Base-by-base conservation (phyloP, 2,888 invertebrate species). In the Morpho deidamia region DNA sequence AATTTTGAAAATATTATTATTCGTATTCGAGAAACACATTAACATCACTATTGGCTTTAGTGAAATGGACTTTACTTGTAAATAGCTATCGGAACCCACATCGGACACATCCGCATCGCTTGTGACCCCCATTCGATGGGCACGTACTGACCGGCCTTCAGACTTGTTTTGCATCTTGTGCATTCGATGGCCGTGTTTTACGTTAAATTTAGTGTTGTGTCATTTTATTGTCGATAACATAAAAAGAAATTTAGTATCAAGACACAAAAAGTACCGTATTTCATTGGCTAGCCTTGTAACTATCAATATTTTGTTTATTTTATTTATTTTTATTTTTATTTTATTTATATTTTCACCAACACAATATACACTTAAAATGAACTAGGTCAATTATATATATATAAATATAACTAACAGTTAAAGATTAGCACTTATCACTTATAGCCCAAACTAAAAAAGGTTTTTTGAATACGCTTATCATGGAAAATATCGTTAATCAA, bases 141-240 rank as follows among this genome's bases (percentile, higher is more conserved):
- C 82, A 82, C 82, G 82, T 81, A 71, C 61, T 59, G 48, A 50
- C 57, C 64, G 73, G 78, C 76, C 79, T 81, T 78, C 78, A 70
- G 65, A 64, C 68, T 64, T 64, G 66, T 64, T 73, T 74, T 70
- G 70, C 70, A 68, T 70, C 72, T 72, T 71, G 66, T 66, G 72
- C 68, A 76, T 74, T 71, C 75, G 66, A 66, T 62, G 70, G 62
- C 59, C 60, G 53, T 46, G 37, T 54, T 57, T 43, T 23, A 48
- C 42, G 39, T n/a, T 51, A 46, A 39, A 41, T 12, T 11, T 54
- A 62, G 62, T 58, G 61, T 47, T 53, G 60, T 40, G 7, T 4
- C 11, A 12, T 32, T 8, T 1, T 1, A 12, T 32, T 43, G 56
- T 62, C 59, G 61, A 64, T 56, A 49, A 11, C 38, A 61, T 55